Percentiles rank a stretch among this genome's conserved stretches.
Conservation (phyloP, 2,797 vertebrate genomes). For the Columba guinea region DNA sequence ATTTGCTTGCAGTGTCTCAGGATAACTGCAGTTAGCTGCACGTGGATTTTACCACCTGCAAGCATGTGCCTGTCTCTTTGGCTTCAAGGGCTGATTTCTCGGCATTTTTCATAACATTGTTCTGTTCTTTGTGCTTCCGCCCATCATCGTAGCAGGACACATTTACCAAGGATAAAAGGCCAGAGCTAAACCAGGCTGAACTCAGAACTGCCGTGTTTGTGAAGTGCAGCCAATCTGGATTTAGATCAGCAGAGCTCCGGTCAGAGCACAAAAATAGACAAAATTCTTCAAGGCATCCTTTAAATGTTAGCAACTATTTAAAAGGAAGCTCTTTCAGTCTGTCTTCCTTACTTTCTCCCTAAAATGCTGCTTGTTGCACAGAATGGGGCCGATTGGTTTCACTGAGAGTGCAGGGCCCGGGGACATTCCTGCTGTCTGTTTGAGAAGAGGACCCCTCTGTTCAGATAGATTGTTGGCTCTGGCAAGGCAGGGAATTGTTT, state of each 20-base stretch:
- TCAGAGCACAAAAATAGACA: background rate
- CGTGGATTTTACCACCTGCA: background rate
- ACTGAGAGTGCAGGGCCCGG: background rate
- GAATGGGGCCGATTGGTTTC: background rate
- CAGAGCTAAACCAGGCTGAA: background rate
- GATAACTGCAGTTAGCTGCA: background rate
- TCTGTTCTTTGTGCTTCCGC: background rate
- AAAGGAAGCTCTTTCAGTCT: background rate
- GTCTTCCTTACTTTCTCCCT: background rate
- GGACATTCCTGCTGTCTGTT: background rate
- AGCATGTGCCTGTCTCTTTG: background rate
- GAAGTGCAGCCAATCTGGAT: background rate
- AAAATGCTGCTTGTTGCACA: background rate
- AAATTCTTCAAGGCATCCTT: constrained; percentile 5
- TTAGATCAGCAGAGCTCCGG: constrained; percentile 33
- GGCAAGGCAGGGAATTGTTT: rapidly evolving
- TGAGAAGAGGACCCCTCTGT: background rate
- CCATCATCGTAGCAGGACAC: background rate
- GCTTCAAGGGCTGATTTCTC: background rate
- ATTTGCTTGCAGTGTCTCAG: background rate
- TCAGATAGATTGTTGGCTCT: background rate
- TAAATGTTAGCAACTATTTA: background rate
- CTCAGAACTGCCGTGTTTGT: background rate
- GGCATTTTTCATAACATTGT: background rate
- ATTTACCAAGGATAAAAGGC: background rate